These are phyloP conservation scores for Nanorana parkeri DNA, from an alignment of 2,113 vertebrate genomes.

Conservation along the genomic window DNA sequence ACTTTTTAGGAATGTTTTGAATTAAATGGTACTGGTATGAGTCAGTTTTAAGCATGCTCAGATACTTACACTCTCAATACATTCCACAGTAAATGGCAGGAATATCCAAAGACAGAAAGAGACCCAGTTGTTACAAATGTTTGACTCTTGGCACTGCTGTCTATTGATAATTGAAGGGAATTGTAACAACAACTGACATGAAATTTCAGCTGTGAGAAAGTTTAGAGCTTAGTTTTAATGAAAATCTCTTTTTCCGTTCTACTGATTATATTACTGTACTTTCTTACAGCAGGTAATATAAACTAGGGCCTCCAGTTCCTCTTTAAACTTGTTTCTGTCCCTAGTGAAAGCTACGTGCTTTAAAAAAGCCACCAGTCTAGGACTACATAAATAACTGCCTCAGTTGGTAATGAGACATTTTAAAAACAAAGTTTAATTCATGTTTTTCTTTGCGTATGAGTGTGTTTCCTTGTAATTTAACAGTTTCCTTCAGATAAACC, in stretches of 20 bases:
- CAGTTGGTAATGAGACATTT: slow-evolving; percentile 40
- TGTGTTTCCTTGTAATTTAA: slow-evolving; percentile 60
- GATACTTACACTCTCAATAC: no score
- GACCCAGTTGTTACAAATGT: neutral
- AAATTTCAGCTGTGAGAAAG: slow-evolving; percentile 28
- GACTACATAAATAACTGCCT: slow-evolving; percentile 36
- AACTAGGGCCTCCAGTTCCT: slow-evolving; percentile 1
- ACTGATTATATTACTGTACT: slow-evolving; percentile 37
- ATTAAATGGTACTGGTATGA: no score
- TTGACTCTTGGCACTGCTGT: neutral
- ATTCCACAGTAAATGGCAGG: no score
- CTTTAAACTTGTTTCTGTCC: slow-evolving; percentile 34
- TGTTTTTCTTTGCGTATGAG: neutral
- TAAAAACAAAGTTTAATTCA: slow-evolving; percentile 54
- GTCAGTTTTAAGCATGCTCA: no score
- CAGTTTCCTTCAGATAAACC: slow-evolving; percentile 44
- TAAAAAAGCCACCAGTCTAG: slow-evolving; percentile 39
- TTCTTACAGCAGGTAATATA: slow-evolving; percentile 25
- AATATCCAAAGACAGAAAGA: no score
- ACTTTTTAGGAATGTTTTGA: no score
- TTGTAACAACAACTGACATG: slow-evolving; percentile 8
- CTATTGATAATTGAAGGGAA: slow-evolving; percentile 3
- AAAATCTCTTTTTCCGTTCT: slow-evolving; percentile 30
- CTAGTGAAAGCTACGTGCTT: slow-evolving; percentile 45
- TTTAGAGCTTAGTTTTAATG: slow-evolving; percentile 14